Evolutionary conservation across 2,888 invertebrate genomes (phyloP).

Genomic region (Psylliodes chrysocephalus): DNA sequence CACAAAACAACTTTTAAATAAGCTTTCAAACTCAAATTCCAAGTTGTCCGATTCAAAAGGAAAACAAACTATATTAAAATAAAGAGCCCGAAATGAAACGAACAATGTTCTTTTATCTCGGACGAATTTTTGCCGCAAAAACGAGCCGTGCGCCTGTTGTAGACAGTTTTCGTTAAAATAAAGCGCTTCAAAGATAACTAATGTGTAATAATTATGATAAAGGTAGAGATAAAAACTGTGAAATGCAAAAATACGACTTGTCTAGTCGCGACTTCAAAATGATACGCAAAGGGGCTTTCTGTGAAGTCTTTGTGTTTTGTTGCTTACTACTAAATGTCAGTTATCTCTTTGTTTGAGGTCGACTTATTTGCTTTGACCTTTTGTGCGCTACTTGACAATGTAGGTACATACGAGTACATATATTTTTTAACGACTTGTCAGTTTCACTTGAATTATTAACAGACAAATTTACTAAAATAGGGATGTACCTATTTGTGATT

Average conservation of each 20-base stretch:
- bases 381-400: neutral
- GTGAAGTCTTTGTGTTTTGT: neutral
- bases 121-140: slow-evolving; percentile 18
- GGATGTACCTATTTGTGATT: no score
- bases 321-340: neutral
- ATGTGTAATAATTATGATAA: slow-evolving; percentile 8
- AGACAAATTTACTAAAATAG: no score
- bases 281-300: neutral
- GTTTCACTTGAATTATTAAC: no score
- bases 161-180: slow-evolving; percentile 18
- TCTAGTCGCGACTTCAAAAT: neutral
- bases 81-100: slow-evolving; percentile 27
- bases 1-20: slow-evolving; percentile 36
- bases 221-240: neutral
- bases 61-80: slow-evolving; percentile 37
- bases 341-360: neutral
- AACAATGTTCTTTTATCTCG: slow-evolving; percentile 30
- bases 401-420: no score
- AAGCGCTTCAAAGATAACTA: slow-evolving; percentile 5
- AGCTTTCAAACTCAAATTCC: slow-evolving; percentile 29
- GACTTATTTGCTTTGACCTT: neutral
- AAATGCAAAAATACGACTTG: neutral
- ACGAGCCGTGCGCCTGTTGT: neutral
- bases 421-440: neutral
- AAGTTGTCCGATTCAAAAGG: slow-evolving; percentile 33